phyloP scores from a whole-genome alignment of 2,888 invertebrate species.

The Sphaeridia pumilis region DNA sequence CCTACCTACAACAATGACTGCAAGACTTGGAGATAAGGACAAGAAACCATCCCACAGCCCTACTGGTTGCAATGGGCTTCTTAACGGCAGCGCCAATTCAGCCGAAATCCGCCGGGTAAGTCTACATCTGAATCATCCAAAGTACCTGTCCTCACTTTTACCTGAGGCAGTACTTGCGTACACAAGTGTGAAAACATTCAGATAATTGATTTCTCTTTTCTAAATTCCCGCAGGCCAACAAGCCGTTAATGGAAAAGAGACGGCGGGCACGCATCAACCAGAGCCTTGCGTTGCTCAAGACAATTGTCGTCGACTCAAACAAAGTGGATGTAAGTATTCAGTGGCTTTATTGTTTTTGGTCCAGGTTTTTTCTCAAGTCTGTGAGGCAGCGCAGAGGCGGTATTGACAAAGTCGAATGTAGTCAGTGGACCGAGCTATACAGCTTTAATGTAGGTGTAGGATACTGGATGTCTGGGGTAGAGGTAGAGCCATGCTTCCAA shows the following conservation, averaged over 20 bases:
- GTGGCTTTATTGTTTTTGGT: background rate
- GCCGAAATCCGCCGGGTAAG: constrained; percentile 15
- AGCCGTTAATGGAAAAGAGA: constrained; percentile 17
- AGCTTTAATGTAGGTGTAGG: no score
- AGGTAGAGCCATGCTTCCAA: no score
- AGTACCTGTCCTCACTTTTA: no score
- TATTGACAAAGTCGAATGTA: no score
- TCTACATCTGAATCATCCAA: no score
- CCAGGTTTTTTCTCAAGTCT: no score
- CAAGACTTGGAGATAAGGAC: constrained; percentile 12
- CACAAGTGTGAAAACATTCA: background rate
- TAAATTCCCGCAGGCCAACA: constrained; percentile 9
- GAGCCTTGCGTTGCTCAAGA: constrained; percentile 14
- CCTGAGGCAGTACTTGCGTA: constrained; percentile 3
- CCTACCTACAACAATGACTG: no score
- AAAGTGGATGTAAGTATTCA: constrained; percentile 14
- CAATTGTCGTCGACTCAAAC: constrained; percentile 15
- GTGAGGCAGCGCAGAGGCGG: no score
- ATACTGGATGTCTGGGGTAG: no score
- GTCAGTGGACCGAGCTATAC: no score
- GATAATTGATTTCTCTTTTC: background rate
- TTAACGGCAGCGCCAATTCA: background rate
- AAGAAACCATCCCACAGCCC: constrained; percentile 3
- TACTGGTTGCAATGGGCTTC: no score
- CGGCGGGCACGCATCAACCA: constrained; percentile 15